These are phyloP conservation scores for Prunella himalayana DNA, from an alignment of 2,113 vertebrate species.

Conservation along the genomic window DNA sequence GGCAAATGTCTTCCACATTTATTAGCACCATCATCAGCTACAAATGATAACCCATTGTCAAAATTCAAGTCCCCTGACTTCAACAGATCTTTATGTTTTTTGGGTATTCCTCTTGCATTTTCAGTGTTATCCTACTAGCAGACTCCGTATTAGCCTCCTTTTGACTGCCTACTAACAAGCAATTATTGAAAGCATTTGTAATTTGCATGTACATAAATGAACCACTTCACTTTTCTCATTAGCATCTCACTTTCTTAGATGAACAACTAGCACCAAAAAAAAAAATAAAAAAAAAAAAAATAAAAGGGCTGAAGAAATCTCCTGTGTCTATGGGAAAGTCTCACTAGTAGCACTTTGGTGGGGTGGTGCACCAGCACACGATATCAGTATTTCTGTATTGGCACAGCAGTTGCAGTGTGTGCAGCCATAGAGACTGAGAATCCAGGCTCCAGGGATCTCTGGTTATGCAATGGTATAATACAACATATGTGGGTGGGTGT, in stretches of 20 bases:
- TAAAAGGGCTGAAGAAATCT: not conserved
- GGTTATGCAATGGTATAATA: slow-evolving; percentile 56
- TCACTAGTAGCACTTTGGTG: slow-evolving; percentile 4
- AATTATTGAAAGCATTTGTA: not conserved
- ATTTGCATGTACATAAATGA: not conserved
- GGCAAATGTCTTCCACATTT: not conserved
- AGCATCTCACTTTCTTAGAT: not conserved
- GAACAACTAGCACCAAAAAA: not conserved
- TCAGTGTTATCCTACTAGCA: not conserved
- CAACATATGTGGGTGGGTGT: slow-evolving; percentile 66
- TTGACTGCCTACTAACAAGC: not conserved
- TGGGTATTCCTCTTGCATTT: not conserved
- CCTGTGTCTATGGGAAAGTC: not conserved
- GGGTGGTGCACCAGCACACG: not conserved
- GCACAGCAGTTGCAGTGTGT: slow-evolving; percentile 15
- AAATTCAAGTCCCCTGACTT: not conserved
- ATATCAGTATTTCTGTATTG: not conserved
- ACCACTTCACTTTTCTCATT: not conserved
- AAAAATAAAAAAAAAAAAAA: not conserved
- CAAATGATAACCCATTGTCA: not conserved
- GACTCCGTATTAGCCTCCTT: not conserved
- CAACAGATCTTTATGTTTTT: not conserved
- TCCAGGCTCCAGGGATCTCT: slow-evolving; percentile 35
- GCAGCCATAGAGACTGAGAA: slow-evolving; percentile 48
- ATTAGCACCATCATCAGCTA: not conserved